Evolutionary conservation across 2,888 invertebrate species (phyloP), one percentile per base, ranked within the genome.

Genomic region (Halictus quadricinctus): DNA sequence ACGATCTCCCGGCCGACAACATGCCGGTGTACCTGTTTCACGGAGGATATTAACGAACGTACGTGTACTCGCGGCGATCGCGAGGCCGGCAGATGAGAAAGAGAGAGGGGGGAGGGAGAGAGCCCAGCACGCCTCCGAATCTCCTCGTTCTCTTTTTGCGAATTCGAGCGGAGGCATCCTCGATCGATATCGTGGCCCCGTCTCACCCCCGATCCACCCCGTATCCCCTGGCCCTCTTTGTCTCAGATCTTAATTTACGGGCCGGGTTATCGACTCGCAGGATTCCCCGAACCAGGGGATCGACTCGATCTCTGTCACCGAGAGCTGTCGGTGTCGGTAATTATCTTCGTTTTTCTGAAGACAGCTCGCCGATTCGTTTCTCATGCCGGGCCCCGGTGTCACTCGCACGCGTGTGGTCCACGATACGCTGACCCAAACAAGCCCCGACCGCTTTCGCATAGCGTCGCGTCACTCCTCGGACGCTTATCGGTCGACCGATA

Each of bases 231-330:
- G 60, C 58, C 54, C 46, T 69, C 79, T 81, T 74, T 60, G 73
- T 86, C 81, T 88, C 81, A 85, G 85, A 84, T 89, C 80, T 86
- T 76, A 85, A 88, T 87, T 89, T 88, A 84, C 86, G 84, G 72
- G 76, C 73, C 79, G 72, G 79, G 80, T 70, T 81, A 81, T 84
- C 83, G 82, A 74, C 70, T 70, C 64, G 72, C 36, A 84, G 79
- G 66, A 66, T 81, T 73, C 73, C 41, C 69, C 73, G 46, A 41
- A 69, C 18, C 25, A 18, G 4, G 25, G 41, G 60, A 69, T 43
- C 29, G 82, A 77, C 80, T 83, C 79, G 83, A 81, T 76, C 81
- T 79, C 75, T 70, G 85, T 76, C 87, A 81, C 77, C 87, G 79
- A 25, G 79, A 80, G 58, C 58, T 80, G 80, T 89, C 78, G 76